A percentile compares a stretch with the other conserved stretches of the same genome.
Conservation (phyloP, 2,113 vertebrate species). For the Heterocephalus glaber region DNA sequence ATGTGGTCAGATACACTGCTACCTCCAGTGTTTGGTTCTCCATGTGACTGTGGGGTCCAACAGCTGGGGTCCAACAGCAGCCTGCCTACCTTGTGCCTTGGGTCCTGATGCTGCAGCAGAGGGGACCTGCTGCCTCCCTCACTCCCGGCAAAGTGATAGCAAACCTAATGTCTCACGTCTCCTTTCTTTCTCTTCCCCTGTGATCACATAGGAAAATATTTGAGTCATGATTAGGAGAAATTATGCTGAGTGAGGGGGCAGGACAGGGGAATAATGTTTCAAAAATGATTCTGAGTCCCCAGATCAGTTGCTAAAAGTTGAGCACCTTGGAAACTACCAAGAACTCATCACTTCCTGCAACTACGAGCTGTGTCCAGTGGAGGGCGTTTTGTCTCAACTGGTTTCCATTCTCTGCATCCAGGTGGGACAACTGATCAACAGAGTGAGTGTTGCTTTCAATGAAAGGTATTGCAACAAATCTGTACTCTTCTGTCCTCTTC, state of each 20-base stretch:
- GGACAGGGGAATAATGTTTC: constrained; percentile 13
- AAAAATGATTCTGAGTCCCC: constrained; percentile 44
- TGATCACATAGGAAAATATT: not conserved
- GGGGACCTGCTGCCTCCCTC: not conserved
- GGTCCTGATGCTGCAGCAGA: not conserved
- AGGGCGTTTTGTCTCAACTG: not conserved
- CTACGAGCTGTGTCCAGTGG: not conserved
- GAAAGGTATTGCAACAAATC: not conserved
- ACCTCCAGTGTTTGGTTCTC: not conserved
- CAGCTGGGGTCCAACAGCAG: not conserved
- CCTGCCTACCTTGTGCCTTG: not conserved
- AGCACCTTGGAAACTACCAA: not conserved
- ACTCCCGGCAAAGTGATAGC: not conserved
- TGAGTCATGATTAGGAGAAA: not conserved
- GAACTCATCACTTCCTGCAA: not conserved
- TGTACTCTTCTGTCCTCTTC: not conserved
- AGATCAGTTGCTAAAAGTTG: constrained; percentile 47
- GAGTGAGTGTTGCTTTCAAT: not conserved
- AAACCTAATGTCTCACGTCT: not conserved
- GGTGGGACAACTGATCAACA: not conserved
- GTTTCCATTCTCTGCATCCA: not conserved
- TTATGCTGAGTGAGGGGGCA: not conserved
- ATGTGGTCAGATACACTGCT: not conserved
- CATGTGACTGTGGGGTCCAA: not conserved
- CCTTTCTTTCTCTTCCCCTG: not conserved